Conservation (phyloP, 2,113 vertebrate genomes). For the Leuciscus idus region DNA sequence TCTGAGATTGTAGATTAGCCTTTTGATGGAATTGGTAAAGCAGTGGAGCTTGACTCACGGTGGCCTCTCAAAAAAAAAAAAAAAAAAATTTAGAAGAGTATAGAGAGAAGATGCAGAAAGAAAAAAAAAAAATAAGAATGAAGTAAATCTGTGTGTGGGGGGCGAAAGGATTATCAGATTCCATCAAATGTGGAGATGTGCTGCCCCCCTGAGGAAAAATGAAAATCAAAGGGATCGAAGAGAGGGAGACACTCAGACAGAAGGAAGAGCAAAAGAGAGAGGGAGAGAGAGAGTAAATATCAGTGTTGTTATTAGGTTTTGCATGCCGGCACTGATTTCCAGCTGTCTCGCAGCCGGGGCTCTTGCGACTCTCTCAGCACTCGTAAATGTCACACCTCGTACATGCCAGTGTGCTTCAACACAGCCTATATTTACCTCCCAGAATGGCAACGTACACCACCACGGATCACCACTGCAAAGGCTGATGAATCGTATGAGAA, state of each 20-base stretch:
- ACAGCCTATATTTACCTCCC: slow-evolving; percentile 50
- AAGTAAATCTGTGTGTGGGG: slow-evolving; percentile 18
- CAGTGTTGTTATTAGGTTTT: slow-evolving; percentile 44
- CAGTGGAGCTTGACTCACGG: slow-evolving; percentile 66
- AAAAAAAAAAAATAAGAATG: slow-evolving; percentile 22
- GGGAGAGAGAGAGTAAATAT: slow-evolving; percentile 43
- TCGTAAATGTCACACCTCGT: slow-evolving; percentile 60
- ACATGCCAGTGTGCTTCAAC: slow-evolving; percentile 47
- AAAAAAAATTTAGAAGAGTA: slow-evolving; percentile 14
- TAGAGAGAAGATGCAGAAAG: slow-evolving; percentile 20
- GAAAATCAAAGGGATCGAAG: neutral
- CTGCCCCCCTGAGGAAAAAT: slow-evolving; percentile 71
- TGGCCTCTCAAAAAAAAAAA: slow-evolving; percentile 53
- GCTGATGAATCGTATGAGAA: slow-evolving; percentile 18
- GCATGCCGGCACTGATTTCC: slow-evolving; percentile 45
- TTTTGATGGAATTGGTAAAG: slow-evolving; percentile 76
- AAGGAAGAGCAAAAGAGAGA: slow-evolving; percentile 2
- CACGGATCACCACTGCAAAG: slow-evolving; percentile 36
- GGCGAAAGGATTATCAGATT: neutral
- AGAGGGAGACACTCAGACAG: neutral
- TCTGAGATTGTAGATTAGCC: slow-evolving; percentile 70
- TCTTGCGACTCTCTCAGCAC: slow-evolving; percentile 42
- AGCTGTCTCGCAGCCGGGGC: slow-evolving; percentile 46
- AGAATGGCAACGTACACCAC: slow-evolving; percentile 40
- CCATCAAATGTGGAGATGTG: slow-evolving; percentile 64